phyloP scores from a whole-genome alignment of 2,113 vertebrate species.

The Triplophysa dalaica region DNA sequence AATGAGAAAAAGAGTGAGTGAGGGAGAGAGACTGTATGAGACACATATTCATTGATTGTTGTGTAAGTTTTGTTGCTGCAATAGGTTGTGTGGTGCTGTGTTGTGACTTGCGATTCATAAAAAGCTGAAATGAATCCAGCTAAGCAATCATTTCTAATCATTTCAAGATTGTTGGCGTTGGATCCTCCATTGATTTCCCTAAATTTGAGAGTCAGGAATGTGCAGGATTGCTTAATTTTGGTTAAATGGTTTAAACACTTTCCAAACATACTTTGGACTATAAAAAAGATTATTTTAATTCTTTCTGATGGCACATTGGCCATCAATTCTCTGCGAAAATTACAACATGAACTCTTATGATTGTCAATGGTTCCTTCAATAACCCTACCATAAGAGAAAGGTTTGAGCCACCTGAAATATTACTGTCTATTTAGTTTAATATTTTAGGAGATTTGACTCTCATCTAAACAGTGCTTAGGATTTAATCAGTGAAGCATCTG shows the following conservation, averaged over 20 bases:
- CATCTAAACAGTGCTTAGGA: too few species aligned
- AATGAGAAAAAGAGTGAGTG: background rate
- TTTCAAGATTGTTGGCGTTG: background rate
- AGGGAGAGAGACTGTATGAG: background rate
- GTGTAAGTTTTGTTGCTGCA: background rate
- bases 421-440: too few species aligned
- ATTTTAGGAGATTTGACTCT: too few species aligned
- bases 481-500: too few species aligned
- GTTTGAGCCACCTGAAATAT: too few species aligned
- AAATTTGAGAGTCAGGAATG: background rate
- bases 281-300: too few species aligned
- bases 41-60: background rate
- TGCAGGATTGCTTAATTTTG: background rate
- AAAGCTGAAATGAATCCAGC: constrained; percentile 13
- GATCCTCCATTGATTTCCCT: background rate
- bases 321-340: too few species aligned
- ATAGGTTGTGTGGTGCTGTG: background rate
- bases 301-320: too few species aligned
- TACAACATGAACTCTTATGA: too few species aligned
- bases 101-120: background rate
- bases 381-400: too few species aligned
- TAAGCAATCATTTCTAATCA: constrained; percentile 13
- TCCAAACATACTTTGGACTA: too few species aligned
- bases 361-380: too few species aligned
- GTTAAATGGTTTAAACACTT: constrained; percentile 22